Conservation (phyloP, 2,888 invertebrate genomes). For the Andrena haemorrhoa region DNA sequence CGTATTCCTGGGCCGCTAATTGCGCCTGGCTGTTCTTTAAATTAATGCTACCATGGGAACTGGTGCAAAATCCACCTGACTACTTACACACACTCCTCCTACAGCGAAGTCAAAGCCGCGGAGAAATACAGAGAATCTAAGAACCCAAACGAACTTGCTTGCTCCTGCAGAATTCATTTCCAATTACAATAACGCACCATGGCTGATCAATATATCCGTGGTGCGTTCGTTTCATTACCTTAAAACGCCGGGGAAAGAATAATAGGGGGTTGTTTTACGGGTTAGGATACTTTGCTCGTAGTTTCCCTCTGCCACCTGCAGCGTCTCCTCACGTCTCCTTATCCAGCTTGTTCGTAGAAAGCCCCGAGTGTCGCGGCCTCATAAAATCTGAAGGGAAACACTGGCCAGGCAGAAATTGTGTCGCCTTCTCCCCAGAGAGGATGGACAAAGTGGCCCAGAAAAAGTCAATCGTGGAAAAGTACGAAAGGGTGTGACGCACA, state of each 20-base stretch:
- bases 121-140: too few relatives aligned
- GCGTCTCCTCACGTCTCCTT: not conserved
- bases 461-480: slow-evolving; percentile 37
- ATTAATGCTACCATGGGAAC: too few relatives aligned
- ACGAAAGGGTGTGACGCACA: slow-evolving; percentile 33
- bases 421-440: slow-evolving; percentile 6
- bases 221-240: not conserved
- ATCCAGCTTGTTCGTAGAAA: not conserved
- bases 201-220: not conserved
- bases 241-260: not conserved
- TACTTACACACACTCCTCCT: too few relatives aligned
- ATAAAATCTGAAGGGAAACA: slow-evolving; percentile 9
- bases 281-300: not conserved
- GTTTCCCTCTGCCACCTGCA: not conserved
- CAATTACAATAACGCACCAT: not conserved
- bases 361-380: not conserved
- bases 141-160: not conserved
- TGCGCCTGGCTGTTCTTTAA: not conserved
- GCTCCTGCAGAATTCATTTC: not conserved
- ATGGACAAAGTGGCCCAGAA: slow-evolving; percentile 14
- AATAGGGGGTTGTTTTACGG: not conserved
- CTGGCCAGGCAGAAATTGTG: slow-evolving; percentile 11
- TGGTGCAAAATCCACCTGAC: too few relatives aligned
- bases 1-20: not conserved
- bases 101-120: too few relatives aligned